These are phyloP conservation scores for Acrocephalus scirpaceus DNA, from an alignment of 2,797 vertebrate species.

Conservation along the genomic window DNA sequence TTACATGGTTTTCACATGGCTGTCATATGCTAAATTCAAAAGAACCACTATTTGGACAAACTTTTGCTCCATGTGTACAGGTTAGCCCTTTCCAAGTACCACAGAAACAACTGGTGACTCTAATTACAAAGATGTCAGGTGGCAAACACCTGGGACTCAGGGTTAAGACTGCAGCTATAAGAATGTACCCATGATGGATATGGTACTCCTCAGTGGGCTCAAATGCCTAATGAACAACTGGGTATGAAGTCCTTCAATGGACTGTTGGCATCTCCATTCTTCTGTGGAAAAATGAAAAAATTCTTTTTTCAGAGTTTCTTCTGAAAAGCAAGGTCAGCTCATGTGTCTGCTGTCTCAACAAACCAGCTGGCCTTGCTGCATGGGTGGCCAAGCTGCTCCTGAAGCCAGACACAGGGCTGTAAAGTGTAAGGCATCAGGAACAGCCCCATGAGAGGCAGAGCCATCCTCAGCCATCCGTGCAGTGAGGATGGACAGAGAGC, in stretches of 20 bases:
- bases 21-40: not conserved
- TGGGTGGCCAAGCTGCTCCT: not conserved
- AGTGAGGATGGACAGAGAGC: not conserved
- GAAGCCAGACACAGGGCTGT: not conserved
- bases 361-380: not conserved
- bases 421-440: not conserved
- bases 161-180: not conserved
- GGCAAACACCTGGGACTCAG: not conserved
- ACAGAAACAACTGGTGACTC: not conserved
- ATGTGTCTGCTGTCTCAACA: not conserved
- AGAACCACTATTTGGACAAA: not conserved
- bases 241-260: not conserved
- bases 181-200: not conserved
- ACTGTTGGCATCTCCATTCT: not conserved
- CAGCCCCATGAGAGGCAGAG: not conserved
- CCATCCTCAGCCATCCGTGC: fast-evolving
- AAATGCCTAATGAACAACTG: not conserved
- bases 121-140: not conserved
- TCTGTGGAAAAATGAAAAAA: not conserved
- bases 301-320: not conserved
- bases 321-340: not conserved
- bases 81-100: not conserved
- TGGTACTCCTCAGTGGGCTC: not conserved
- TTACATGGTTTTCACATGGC: not conserved
- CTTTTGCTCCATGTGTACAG: not conserved